These are phyloP conservation scores for Himalopsyche kuldschensis DNA, from an alignment of 2,888 invertebrate genomes.

Conservation along the genomic window DNA sequence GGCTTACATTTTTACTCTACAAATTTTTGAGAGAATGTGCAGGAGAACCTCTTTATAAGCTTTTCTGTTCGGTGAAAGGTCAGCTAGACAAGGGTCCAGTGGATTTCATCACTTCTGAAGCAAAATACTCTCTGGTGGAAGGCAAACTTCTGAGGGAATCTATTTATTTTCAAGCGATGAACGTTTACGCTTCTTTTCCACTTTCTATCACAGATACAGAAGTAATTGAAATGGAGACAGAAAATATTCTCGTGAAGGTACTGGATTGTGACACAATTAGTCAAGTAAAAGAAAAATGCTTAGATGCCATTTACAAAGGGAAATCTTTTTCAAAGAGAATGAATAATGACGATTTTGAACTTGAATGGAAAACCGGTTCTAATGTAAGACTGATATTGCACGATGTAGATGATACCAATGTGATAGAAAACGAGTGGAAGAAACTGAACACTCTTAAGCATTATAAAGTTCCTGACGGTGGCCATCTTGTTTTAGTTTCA, in stretches of 20 bases:
- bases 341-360: conserved; percentile 92
- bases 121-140: conserved; percentile 96
- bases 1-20: conserved; percentile 98
- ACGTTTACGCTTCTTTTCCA: conserved; percentile 75
- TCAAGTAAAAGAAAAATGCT: conserved; percentile 97
- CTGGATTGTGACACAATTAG: conserved; percentile 98
- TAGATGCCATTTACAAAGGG: conserved; percentile 96
- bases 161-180: conserved; percentile 92
- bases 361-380: conserved; percentile 96
- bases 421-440: conserved; percentile 96
- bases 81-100: conserved; percentile 99
- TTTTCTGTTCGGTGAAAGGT: conserved; percentile 98
- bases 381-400: conserved; percentile 92
- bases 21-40: conserved; percentile 98
- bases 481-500: conserved; percentile 89
- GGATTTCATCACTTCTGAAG: conserved; percentile 96
- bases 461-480: conserved; percentile 94
- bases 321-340: conserved; percentile 95
- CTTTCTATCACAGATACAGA: conserved; percentile 64
- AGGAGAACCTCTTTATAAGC: conserved; percentile 95
- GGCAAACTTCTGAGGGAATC: conserved; percentile 98
- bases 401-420: conserved; percentile 96
- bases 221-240: conserved; percentile 89
- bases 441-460: conserved; percentile 95
- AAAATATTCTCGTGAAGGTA: conserved; percentile 93